A percentile compares a stretch with the other conserved stretches of the same genome.
These are phyloP conservation scores for Gymnopithys bicolor DNA, from an alignment of 2,797 vertebrate species.

Conservation along the genomic window DNA sequence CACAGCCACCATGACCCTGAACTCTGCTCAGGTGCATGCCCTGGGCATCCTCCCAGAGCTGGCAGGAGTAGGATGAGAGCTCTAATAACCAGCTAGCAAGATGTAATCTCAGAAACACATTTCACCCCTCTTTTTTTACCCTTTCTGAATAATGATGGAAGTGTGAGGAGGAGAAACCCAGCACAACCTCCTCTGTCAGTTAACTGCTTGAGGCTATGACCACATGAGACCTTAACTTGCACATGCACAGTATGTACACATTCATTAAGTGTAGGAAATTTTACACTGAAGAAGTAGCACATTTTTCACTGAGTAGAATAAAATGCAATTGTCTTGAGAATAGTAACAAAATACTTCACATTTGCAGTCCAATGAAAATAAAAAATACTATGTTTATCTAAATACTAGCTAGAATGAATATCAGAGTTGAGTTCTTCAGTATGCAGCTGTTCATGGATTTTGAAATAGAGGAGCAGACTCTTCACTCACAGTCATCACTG, in stretches of 20 bases:
- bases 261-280: not conserved
- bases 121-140: not conserved
- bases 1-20: not conserved
- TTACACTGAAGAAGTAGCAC: not conserved
- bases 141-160: not conserved
- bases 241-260: not conserved
- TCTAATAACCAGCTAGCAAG: not conserved
- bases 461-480: not conserved
- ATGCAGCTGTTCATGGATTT: not conserved
- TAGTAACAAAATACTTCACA: not conserved
- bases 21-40: not conserved
- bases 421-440: not conserved
- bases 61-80: not conserved
- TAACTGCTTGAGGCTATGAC: not conserved
- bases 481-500: not conserved
- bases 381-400: not conserved
- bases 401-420: not conserved
- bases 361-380: not conserved
- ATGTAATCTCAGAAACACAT: not conserved
- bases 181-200: not conserved
- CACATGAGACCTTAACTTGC: not conserved
- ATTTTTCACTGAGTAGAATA: not conserved
- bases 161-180: not conserved
- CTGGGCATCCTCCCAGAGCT: not conserved
- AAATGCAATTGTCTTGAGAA: not conserved